Evolutionary conservation across 2,797 vertebrate genomes (phyloP).

Genomic region (Sebastolobus alascanus): DNA sequence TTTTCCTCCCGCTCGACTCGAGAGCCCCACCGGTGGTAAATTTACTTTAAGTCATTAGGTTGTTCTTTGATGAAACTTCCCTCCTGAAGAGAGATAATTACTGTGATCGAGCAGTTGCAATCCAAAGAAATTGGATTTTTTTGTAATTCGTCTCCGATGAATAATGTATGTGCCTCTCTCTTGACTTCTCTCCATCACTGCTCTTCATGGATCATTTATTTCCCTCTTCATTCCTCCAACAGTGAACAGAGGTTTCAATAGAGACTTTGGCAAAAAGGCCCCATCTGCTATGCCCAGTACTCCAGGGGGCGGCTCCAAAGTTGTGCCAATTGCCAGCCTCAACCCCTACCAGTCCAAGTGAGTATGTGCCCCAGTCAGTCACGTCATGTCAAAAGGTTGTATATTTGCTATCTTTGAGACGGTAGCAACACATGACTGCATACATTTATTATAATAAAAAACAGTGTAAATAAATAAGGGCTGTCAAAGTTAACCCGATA

Average conservation of each 20-base stretch:
- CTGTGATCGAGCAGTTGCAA: conserved; percentile 62
- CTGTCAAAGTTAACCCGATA: too few relatives aligned
- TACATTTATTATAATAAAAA: neutral
- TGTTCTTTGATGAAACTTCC: conserved; percentile 54
- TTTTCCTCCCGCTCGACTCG: conserved; percentile 7
- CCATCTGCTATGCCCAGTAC: conserved; percentile 77
- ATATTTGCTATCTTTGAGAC: neutral
- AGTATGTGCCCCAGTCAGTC: conserved; percentile 70
- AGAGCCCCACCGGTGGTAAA: conserved; percentile 34
- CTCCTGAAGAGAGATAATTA: conserved; percentile 62
- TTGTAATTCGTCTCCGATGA: conserved; percentile 65
- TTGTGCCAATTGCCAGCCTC: conserved; percentile 95
- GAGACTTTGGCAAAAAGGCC: conserved; percentile 86
- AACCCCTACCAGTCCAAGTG: conserved; percentile 98
- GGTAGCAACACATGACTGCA: neutral
- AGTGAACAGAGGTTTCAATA: conserved; percentile 82
- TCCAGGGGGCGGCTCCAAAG: conserved; percentile 89
- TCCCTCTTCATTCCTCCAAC: conserved; percentile 52
- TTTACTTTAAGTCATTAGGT: conserved; percentile 41
- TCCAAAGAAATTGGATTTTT: conserved; percentile 74
- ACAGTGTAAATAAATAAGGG: neutral
- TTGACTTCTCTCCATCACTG: conserved; percentile 58
- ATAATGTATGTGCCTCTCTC: conserved; percentile 65
- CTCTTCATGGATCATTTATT: conserved; percentile 70
- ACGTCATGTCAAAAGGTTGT: neutral